Base-by-base conservation (phyloP, 1,140 invertebrate species). In the Palaemon carinicauda region DNA sequence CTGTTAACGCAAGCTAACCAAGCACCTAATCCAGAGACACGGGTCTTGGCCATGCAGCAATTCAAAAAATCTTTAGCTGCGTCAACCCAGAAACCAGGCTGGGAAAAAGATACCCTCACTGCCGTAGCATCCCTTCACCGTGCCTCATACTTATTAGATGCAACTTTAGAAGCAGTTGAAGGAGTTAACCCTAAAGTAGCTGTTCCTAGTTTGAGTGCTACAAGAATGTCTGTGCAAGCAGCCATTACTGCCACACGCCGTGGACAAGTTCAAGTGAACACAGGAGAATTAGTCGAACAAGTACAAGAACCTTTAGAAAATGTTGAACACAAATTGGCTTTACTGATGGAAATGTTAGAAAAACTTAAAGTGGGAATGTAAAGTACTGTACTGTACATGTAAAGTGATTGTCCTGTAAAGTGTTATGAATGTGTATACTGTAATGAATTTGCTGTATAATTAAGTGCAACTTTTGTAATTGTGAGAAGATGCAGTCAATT, bases 11-110 rank as follows among this genome's bases (percentile, higher is more conserved):
- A 52, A 15, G 82, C 93, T n/a, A 91, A 93, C 65, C 91, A 94
- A 94, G 89, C 93, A 94, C 77, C 91, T 94, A 27, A 92, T 94
- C 54, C 93, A 93, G 91, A 94, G 94, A 83, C 94, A 93, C 90
- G 92, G 92, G 87, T 94, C 93, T 90, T 93, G 94, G 90, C 93
- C 92, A 91, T 93, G 92, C 91, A 92, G 89, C 91, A 91, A 41
- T 91, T 93, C 52, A 93, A 93, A 90, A 94, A 93, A 89, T 91
- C 93, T 53, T 90, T 93, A 74, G 90, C 92, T 71, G 92, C 90
- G 90, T 90, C 91, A 52, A 93, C 92, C 60, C 91, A 94, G 91
- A 91, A 90, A 81, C 89, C 90, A 15, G 91, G 92, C 53, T 96
- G 94, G 95, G 94, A 92, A 90, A 93, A 92, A 87, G 93, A 92